A percentile compares a stretch with the other conserved stretches of the same genome.
These are phyloP conservation scores for Holothuria leucospilota DNA, from an alignment of 53 echinoderm and acorn worm species.

Conservation along the genomic window DNA sequence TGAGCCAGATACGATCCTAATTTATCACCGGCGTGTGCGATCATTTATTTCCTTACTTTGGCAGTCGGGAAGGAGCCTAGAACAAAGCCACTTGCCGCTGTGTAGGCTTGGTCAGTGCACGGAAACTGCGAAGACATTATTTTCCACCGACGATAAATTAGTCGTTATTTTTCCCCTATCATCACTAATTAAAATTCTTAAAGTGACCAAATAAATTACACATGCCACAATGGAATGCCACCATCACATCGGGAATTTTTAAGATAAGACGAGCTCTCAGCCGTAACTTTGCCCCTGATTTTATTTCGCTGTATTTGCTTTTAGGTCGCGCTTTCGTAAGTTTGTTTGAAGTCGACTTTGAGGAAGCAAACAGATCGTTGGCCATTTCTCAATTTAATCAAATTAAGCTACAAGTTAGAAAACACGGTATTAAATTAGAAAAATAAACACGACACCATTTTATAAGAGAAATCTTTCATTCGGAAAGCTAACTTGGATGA, in stretches of 20 bases:
- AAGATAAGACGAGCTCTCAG: neutral
- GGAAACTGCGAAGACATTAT: neutral
- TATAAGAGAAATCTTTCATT: too few species aligned
- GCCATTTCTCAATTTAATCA: too few species aligned
- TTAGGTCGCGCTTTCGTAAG: neutral
- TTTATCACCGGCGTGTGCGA: slow-evolving; percentile 6
- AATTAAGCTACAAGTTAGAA: too few species aligned
- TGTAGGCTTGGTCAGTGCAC: slow-evolving; percentile 12
- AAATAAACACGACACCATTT: too few species aligned
- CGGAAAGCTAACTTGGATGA: too few species aligned
- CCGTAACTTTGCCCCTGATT: slow-evolving; percentile 1
- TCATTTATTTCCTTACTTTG: neutral
- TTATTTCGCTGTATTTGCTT: slow-evolving; percentile 1
- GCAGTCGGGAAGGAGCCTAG: neutral
- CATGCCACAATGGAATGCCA: slow-evolving; percentile 18
- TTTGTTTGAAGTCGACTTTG: slow-evolving; percentile 39
- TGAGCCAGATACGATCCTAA: slow-evolving; percentile 15
- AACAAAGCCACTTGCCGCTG: slow-evolving; percentile 29
- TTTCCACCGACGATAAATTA: slow-evolving; percentile 14
- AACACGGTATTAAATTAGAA: too few species aligned
- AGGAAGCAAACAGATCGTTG: neutral
- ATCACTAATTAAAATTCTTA: slow-evolving; percentile 43
- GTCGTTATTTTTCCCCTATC: slow-evolving; percentile 25
- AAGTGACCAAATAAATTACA: slow-evolving; percentile 50
- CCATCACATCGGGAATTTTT: neutral